These are phyloP conservation scores for Trilocha varians DNA, from an alignment of 2,888 invertebrate genomes.

Conservation along the genomic window DNA sequence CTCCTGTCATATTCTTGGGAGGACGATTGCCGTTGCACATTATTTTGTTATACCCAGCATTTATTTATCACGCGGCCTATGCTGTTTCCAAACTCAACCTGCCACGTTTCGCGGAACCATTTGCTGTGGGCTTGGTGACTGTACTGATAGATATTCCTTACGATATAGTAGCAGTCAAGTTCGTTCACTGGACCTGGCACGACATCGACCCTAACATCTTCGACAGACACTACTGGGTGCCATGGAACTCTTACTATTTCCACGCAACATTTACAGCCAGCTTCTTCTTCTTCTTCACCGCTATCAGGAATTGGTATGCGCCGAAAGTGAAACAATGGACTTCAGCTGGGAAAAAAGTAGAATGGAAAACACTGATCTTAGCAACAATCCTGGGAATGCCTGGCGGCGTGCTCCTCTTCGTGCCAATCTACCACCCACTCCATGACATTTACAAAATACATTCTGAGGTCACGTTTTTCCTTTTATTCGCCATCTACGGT, in stretches of 20 bases:
- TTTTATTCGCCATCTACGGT: slow-evolving; percentile 75
- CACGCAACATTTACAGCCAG: slow-evolving; percentile 83
- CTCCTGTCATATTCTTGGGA: slow-evolving; percentile 81
- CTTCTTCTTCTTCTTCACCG: slow-evolving; percentile 79
- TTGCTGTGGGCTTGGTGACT: slow-evolving; percentile 79
- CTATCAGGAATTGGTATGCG: slow-evolving; percentile 67
- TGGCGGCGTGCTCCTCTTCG: slow-evolving; percentile 80
- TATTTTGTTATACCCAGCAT: slow-evolving; percentile 76
- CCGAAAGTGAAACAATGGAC: slow-evolving; percentile 73
- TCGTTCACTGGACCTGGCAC: slow-evolving; percentile 90
- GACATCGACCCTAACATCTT: slow-evolving; percentile 80
- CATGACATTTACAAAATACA: slow-evolving; percentile 80
- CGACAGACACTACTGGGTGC: slow-evolving; percentile 87
- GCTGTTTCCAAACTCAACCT: slow-evolving; percentile 71
- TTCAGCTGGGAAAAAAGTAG: slow-evolving; percentile 50
- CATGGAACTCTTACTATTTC: slow-evolving; percentile 89
- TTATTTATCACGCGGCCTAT: slow-evolving; percentile 72
- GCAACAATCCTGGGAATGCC: slow-evolving; percentile 80
- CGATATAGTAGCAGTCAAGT: slow-evolving; percentile 84
- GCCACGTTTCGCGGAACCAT: slow-evolving; percentile 73
- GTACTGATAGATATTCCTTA: slow-evolving; percentile 85
- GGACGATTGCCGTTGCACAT: slow-evolving; percentile 82
- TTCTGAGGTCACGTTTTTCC: slow-evolving; percentile 80
- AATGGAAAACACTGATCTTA: slow-evolving; percentile 59
- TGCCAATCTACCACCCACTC: slow-evolving; percentile 83